Conservation (phyloP, 1,140 invertebrate species). For the Drosophila watanabei region DNA sequence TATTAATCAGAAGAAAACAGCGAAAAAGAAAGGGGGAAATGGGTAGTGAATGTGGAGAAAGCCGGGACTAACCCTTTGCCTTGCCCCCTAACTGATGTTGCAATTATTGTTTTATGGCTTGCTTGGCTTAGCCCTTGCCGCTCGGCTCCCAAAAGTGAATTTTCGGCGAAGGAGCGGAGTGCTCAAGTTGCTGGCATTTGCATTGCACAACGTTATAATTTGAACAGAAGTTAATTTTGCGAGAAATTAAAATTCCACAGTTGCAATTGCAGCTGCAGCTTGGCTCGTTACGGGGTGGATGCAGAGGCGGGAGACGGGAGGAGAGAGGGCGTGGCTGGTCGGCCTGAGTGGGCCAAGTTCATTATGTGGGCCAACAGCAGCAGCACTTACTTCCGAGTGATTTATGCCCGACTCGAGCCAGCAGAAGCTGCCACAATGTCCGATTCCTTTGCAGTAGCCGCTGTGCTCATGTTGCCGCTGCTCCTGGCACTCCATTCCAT, state of each 20-base stretch:
- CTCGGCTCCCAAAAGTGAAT: slow-evolving; percentile 23
- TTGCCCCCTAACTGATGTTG: slow-evolving; percentile 61
- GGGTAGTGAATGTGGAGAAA: slow-evolving; percentile 7
- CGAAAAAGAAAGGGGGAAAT: slow-evolving; percentile 5
- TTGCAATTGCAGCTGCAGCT: slow-evolving; percentile 45
- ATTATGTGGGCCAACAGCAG: slow-evolving; percentile 56
- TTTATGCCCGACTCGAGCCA: slow-evolving; percentile 59
- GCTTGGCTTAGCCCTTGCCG: slow-evolving; percentile 41
- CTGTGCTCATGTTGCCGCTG: slow-evolving; percentile 15
- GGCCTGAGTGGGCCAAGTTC: slow-evolving; percentile 40
- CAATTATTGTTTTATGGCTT: slow-evolving; percentile 81
- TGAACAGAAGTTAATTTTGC: slow-evolving; percentile 76
- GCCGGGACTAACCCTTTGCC: slow-evolving; percentile 40
- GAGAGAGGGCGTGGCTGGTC: not conserved
- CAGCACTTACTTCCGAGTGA: slow-evolving; percentile 64
- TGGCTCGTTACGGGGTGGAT: slow-evolving; percentile 27
- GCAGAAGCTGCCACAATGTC: slow-evolving; percentile 46
- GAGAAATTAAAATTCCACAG: slow-evolving; percentile 76
- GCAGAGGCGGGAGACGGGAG: too few relatives aligned
- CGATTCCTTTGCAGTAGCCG: slow-evolving; percentile 38
- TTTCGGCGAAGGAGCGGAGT: slow-evolving; percentile 20
- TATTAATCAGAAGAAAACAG: slow-evolving; percentile 77
- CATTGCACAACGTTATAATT: slow-evolving; percentile 70
- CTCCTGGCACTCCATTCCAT: slow-evolving; percentile 52
- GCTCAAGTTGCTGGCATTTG: slow-evolving; percentile 61